Conservation (phyloP, 2,797 vertebrate species). For the Anomalospiza imberbis region DNA sequence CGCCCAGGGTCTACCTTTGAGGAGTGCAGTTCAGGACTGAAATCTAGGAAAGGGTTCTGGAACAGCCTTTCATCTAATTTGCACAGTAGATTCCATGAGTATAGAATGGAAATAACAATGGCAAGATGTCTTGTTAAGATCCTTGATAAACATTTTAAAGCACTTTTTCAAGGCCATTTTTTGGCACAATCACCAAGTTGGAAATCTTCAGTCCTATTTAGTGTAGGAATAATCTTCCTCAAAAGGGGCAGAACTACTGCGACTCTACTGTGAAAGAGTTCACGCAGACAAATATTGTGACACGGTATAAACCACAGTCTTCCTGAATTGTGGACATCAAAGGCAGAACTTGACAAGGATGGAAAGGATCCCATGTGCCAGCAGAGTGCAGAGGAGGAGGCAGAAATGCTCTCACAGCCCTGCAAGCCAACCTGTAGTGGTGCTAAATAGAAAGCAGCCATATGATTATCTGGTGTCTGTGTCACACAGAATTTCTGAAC, state of each 20-base stretch:
- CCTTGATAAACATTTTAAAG: not conserved
- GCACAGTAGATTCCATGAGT: not conserved
- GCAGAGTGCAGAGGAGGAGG: not conserved
- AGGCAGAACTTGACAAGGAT: not conserved
- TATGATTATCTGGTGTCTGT: not conserved
- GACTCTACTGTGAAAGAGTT: not conserved
- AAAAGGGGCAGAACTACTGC: not conserved
- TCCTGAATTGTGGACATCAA: not conserved
- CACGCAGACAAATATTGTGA: not conserved
- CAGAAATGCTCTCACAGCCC: not conserved
- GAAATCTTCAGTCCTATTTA: not conserved
- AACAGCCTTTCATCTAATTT: not conserved
- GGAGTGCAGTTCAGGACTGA: not conserved
- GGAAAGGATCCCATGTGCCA: not conserved
- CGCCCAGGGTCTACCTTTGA: not conserved
- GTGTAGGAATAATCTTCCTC: not conserved
- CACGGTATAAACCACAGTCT: not conserved
- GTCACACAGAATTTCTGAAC: not conserved
- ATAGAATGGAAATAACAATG: not conserved
- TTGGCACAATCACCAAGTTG: not conserved
- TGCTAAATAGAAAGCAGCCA: not conserved
- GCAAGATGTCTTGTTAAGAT: not conserved
- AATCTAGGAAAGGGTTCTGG: not conserved
- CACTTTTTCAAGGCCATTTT: not conserved
- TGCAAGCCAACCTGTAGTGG: not conserved